Conservation (phyloP, 2,113 vertebrate species). For the Sterrhoptilus dennistouni region DNA sequence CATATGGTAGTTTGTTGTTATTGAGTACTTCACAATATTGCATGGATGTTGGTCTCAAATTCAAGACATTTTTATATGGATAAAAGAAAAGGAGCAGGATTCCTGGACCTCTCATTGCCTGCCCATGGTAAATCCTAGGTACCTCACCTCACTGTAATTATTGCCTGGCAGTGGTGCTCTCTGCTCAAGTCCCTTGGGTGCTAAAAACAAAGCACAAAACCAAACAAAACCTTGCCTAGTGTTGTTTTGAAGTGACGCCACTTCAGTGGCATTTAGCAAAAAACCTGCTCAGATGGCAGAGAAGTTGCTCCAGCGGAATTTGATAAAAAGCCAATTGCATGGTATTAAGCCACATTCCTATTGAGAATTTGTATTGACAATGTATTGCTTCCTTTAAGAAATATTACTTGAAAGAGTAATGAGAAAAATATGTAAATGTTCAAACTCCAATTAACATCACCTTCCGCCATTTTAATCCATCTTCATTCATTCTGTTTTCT, state of each 20-base stretch:
- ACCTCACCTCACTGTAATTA: background rate
- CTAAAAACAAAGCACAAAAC: constrained; percentile 57
- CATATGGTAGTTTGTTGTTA: constrained; percentile 60
- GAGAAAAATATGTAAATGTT: background rate
- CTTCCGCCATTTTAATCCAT: background rate
- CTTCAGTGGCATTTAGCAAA: constrained; percentile 74
- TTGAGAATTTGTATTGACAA: constrained; percentile 71
- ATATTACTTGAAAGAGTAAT: constrained; percentile 13
- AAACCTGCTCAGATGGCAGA: constrained; percentile 75
- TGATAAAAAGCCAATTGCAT: constrained; percentile 69
- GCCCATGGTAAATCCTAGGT: background rate
- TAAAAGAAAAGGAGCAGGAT: background rate
- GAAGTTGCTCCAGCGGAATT: constrained; percentile 74
- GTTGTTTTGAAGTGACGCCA: constrained; percentile 75
- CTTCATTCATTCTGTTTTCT: background rate
- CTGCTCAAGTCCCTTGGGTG: constrained; percentile 22
- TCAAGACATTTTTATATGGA: background rate
- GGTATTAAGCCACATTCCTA: constrained; percentile 69
- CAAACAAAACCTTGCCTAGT: constrained; percentile 65
- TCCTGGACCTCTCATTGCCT: background rate
- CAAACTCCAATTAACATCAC: background rate
- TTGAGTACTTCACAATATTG: background rate
- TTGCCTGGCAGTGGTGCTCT: background rate
- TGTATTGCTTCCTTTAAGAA: constrained; percentile 49
- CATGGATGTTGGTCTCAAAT: constrained; percentile 4